Percentiles rank a stretch among this genome's conserved stretches.
Conservation (phyloP, 2,113 vertebrate genomes). For the Misgurnus anguillicaudatus region DNA sequence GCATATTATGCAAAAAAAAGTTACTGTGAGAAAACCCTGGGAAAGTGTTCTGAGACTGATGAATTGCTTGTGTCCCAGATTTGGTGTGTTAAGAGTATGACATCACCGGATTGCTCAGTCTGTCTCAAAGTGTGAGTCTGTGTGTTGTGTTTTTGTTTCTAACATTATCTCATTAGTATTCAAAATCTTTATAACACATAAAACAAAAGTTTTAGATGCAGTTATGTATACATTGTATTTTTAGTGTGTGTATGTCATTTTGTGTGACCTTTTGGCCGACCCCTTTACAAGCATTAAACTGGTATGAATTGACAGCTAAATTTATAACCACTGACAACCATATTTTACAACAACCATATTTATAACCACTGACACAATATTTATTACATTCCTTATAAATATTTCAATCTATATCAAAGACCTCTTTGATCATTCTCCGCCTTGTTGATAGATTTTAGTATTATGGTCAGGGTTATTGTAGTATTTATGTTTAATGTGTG, state of each 20-base stretch:
- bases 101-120: not conserved
- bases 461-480: not conserved
- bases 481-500: not conserved
- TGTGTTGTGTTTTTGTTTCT: not conserved
- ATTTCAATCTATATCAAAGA: not conserved
- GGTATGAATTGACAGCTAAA: not conserved
- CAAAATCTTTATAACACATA: not conserved
- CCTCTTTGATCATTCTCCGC: not conserved
- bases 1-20: not conserved
- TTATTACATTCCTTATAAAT: not conserved
- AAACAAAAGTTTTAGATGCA: no score
- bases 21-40: slow-evolving; percentile 10
- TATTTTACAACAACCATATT: no score
- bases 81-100: not conserved
- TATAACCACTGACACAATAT: not conserved
- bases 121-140: not conserved
- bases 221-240: no score
- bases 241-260: no score
- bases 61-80: slow-evolving; percentile 18
- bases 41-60: slow-evolving; percentile 22
- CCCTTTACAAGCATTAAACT: not conserved
- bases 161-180: slow-evolving; percentile 16
- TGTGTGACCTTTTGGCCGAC: not conserved
- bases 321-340: not conserved
- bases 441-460: not conserved